Percentiles rank a stretch among this genome's conserved stretches.
These are phyloP conservation scores for Austrofundulus limnaeus DNA, from an alignment of 2,113 vertebrate genomes.

Conservation along the genomic window DNA sequence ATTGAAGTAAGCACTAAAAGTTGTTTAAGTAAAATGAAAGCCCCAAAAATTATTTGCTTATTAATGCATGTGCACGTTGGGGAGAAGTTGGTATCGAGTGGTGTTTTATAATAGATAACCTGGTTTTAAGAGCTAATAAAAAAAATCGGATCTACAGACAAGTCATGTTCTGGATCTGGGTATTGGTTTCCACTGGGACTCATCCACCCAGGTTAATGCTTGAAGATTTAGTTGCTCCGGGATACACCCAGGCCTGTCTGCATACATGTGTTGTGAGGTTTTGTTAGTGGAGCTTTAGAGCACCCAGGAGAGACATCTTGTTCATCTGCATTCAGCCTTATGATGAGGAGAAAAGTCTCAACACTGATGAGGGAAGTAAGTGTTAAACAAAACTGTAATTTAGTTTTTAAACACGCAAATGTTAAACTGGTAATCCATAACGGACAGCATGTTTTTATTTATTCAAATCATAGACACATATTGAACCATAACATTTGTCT, in stretches of 20 bases:
- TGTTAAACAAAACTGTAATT: background rate
- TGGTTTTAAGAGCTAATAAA: background rate
- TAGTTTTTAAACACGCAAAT: background rate
- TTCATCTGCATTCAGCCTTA: constrained; percentile 35
- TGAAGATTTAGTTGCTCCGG: constrained; percentile 68
- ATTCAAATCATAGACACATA: background rate
- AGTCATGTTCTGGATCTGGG: constrained; percentile 30
- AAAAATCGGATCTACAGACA: background rate
- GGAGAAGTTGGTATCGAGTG: background rate
- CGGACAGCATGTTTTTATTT: background rate
- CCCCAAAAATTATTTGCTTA: constrained; percentile 5
- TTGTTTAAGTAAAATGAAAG: constrained; percentile 1
- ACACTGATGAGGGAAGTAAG: constrained; percentile 4
- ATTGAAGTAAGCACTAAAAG: background rate
- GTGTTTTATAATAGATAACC: background rate
- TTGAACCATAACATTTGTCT: no score
- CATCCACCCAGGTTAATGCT: constrained; percentile 57
- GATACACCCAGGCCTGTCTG: constrained; percentile 59
- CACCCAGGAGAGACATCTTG: constrained; percentile 42
- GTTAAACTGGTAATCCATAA: background rate
- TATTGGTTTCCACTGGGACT: constrained; percentile 56
- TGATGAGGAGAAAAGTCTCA: constrained; percentile 1
- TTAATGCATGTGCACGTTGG: background rate
- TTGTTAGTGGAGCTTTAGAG: constrained; percentile 27
- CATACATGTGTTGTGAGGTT: constrained; percentile 65